Base-by-base conservation (phyloP, 2,113 vertebrate species). In the Atlantisia rogersi region DNA sequence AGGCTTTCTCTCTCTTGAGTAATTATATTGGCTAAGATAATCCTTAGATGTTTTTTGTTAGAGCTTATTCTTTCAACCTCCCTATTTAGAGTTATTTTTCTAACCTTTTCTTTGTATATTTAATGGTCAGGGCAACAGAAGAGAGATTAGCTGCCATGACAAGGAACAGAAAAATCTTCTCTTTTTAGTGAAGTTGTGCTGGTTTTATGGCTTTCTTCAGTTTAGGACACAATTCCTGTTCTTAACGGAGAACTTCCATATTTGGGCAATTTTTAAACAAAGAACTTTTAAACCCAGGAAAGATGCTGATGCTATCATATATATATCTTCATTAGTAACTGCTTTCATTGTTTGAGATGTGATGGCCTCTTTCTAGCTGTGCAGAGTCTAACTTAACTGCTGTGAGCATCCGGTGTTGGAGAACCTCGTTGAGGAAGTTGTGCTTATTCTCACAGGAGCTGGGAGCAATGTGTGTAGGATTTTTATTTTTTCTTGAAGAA, bases 21-120 rank as follows among this genome's bases (percentile, higher is more conserved):
- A 92, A 69, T 95, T 95, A 73, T 16, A 17, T 94, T 93, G 77
- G 82, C 69, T 60, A 75, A 88, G 82, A 94, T 94, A 91, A 90
- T 88, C n/a, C 56, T 58, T 87, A 80, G 28, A 82, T 94, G 21
- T 67, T 74, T 96, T 94, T 88, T 86, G 17, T 94, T 83, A 69
- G 44, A 89, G 44, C n/a, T 91, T 92, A 91, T 84, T 95, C 92
- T 91, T 88, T 92, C 93, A 93, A 91, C 58, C 40, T 92, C 65
- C 39, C 65, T 92, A 26, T 91, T 95, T 91, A 93, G 65, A 91
- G 62, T 89, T 97, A 97, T 95, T 97, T 95, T 96, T 58, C 67
- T 95, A 94, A 96, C 83, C 86, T 94, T 75, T 95, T 89, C 83
- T 79, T 75, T 93, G 92, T 96, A 24, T 86, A 86, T 52, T 93